A percentile compares a stretch with the other conserved stretches of the same genome.
Conservation (phyloP, 2,888 invertebrate genomes). For the Creontiades dilutus region DNA sequence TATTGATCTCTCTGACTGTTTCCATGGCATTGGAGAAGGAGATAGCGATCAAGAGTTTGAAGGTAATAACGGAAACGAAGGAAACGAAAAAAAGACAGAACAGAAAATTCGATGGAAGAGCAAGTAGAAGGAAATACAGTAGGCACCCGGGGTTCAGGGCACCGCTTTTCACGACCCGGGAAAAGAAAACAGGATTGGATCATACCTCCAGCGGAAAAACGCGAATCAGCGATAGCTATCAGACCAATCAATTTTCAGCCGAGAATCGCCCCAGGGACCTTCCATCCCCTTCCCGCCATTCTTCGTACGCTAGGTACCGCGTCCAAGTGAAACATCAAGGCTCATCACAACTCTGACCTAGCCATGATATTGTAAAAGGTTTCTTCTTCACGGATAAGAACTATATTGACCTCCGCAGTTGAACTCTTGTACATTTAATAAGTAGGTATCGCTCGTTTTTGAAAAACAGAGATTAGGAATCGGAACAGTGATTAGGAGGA, state of each 20-base stretch:
- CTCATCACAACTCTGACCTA: not conserved
- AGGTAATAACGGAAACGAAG: not conserved
- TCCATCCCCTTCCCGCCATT: not conserved
- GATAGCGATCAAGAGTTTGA: not conserved
- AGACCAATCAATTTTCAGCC: conserved; percentile 52
- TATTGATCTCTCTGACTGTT: not conserved
- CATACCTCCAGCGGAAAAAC: conserved; percentile 51
- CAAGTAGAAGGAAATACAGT: conserved; percentile 4
- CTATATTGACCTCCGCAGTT: too few relatives aligned
- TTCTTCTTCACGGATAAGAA: too few relatives aligned
- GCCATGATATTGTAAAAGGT: too few relatives aligned
- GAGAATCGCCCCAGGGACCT: conserved; percentile 57
- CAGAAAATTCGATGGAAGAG: conserved; percentile 14
- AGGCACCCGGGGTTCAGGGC: not conserved
- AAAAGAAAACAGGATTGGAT: conserved; percentile 64
- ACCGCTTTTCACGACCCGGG: not conserved
- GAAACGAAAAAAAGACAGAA: not conserved
- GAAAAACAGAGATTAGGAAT: too few relatives aligned
- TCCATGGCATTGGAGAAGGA: not conserved
- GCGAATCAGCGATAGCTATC: conserved; percentile 64
- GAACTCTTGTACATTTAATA: too few relatives aligned
- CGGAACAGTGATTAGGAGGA: too few relatives aligned
- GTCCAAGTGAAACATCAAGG: conserved; percentile 11
- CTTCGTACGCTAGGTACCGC: not conserved
- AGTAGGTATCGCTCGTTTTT: too few relatives aligned